Evolutionary conservation across 2,888 invertebrate species (phyloP).

Genomic region (Thereva nobilitata): DNA sequence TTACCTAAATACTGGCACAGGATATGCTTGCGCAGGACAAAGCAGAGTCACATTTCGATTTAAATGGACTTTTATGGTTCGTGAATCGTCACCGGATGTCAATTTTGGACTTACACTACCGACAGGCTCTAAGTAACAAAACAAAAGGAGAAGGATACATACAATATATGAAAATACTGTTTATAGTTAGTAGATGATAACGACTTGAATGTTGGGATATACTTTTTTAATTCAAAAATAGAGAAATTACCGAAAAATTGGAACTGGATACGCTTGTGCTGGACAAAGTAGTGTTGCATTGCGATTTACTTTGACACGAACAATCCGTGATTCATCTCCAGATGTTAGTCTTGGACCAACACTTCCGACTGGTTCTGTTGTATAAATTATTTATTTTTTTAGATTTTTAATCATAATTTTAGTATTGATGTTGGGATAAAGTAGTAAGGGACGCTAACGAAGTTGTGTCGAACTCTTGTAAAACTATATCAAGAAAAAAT

Average conservation of each 20-base stretch:
- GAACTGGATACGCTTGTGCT: conserved; percentile 68
- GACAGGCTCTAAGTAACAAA: conserved; percentile 57
- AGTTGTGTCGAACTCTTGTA: too few relatives aligned
- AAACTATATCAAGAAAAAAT: too few relatives aligned
- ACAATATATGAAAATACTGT: background rate
- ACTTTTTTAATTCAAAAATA: background rate
- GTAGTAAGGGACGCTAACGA: background rate
- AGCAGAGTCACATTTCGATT: conserved; percentile 60
- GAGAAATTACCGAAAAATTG: conserved; percentile 60
- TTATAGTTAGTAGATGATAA: background rate
- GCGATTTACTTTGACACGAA: conserved; percentile 47
- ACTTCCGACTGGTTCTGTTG: conserved; percentile 61
- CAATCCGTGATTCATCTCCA: conserved; percentile 51
- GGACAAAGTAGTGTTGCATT: conserved; percentile 67
- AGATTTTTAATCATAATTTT: background rate
- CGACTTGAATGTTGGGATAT: conserved; percentile 26
- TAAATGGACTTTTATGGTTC: conserved; percentile 41
- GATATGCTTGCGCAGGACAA: conserved; percentile 69
- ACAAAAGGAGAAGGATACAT: conserved; percentile 14
- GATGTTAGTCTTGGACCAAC: conserved; percentile 60
- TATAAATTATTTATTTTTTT: conserved; percentile 1
- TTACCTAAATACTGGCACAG: conserved; percentile 62
- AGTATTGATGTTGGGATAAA: conserved; percentile 3
- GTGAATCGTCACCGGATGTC: conserved; percentile 62
- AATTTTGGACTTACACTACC: conserved; percentile 65